phyloP scores from a whole-genome alignment of 2,797 vertebrate species.

The Silurus aristotelis region DNA sequence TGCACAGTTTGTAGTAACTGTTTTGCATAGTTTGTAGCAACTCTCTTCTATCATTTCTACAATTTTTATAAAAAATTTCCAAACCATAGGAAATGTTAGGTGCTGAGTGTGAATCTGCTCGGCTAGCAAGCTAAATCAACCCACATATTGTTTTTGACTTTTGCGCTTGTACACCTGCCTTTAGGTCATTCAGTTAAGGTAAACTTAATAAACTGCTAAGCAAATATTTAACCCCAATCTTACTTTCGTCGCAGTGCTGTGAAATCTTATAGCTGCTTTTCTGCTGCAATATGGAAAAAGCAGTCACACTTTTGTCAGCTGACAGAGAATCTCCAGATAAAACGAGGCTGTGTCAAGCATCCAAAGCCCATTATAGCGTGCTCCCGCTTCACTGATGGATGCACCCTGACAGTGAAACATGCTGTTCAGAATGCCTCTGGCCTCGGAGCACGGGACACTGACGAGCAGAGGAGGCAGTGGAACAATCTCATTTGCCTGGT shows the following conservation, averaged over 20 bases:
- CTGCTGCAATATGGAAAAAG: slow-evolving; percentile 42
- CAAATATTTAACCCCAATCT: slow-evolving; percentile 45
- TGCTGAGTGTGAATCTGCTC: neutral
- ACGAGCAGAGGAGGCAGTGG: slow-evolving; percentile 62
- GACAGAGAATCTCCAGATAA: slow-evolving; percentile 72
- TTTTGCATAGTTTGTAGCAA: too few relatives aligned
- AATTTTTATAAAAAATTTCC: neutral
- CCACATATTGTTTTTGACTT: too few relatives aligned
- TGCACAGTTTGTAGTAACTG: too few relatives aligned
- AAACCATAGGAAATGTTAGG: neutral
- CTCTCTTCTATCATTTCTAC: too few relatives aligned
- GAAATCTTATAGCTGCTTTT: slow-evolving; percentile 40
- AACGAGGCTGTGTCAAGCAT: slow-evolving; percentile 74
- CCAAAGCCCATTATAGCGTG: slow-evolving; percentile 80
- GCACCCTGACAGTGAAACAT: slow-evolving; percentile 74
- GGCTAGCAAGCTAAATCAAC: neutral
- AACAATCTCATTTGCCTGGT: slow-evolving; percentile 81
- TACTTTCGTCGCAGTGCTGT: neutral
- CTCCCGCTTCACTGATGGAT: slow-evolving; percentile 72
- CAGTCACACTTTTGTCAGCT: slow-evolving; percentile 39
- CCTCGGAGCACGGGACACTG: slow-evolving; percentile 17
- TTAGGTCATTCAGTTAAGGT: slow-evolving; percentile 12
- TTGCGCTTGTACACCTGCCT: neutral
- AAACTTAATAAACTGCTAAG: slow-evolving; percentile 14
- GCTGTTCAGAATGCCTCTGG: slow-evolving; percentile 68